Percentiles rank a stretch among this genome's conserved stretches.
Conservation (phyloP, 30 jellyfish, hydroid and myxozoan genomes). For the Hydractinia symbiolongicarpus region DNA sequence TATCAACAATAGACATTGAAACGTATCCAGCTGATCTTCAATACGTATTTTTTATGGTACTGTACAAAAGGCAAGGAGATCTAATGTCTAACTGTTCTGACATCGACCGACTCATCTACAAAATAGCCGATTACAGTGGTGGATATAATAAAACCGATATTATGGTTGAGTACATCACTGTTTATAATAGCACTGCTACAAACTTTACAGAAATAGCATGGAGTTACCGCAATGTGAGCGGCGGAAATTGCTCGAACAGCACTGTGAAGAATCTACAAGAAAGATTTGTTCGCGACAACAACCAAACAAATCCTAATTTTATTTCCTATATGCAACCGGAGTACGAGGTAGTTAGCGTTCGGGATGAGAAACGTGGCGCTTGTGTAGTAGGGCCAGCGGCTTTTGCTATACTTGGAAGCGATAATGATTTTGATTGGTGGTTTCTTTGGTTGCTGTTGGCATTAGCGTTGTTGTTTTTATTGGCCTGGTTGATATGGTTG, state of each 20-base stretch:
- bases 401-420: slow-evolving; percentile 13
- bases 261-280: slow-evolving; percentile 32
- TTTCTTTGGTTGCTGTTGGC: slow-evolving; percentile 54
- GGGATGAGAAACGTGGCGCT: slow-evolving; percentile 2
- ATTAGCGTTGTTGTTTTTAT: slow-evolving; percentile 57
- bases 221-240: slow-evolving; percentile 58
- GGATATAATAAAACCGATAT: slow-evolving; percentile 28
- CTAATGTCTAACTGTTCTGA: slow-evolving; percentile 48
- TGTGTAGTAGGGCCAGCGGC: slow-evolving; percentile 34
- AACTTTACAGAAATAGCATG: slow-evolving; percentile 50
- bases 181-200: neutral
- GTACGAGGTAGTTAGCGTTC: slow-evolving; percentile 36
- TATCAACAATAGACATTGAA: slow-evolving; percentile 14
- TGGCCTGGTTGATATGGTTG: slow-evolving; percentile 82
- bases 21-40: slow-evolving; percentile 3
- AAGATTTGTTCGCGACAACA: slow-evolving; percentile 20
- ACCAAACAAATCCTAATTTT: slow-evolving; percentile 29
- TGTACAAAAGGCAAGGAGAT: slow-evolving; percentile 13
- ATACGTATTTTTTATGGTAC: slow-evolving; percentile 26
- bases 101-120: slow-evolving; percentile 34
- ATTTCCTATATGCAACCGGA: slow-evolving; percentile 56
- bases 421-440: slow-evolving; percentile 79
- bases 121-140: slow-evolving; percentile 43
- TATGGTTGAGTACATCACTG: slow-evolving; percentile 25
- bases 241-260: slow-evolving; percentile 49